Percentiles rank a stretch among this genome's conserved stretches.
Conservation (phyloP, 2,113 vertebrate genomes). For the Ifrita kowaldi region DNA sequence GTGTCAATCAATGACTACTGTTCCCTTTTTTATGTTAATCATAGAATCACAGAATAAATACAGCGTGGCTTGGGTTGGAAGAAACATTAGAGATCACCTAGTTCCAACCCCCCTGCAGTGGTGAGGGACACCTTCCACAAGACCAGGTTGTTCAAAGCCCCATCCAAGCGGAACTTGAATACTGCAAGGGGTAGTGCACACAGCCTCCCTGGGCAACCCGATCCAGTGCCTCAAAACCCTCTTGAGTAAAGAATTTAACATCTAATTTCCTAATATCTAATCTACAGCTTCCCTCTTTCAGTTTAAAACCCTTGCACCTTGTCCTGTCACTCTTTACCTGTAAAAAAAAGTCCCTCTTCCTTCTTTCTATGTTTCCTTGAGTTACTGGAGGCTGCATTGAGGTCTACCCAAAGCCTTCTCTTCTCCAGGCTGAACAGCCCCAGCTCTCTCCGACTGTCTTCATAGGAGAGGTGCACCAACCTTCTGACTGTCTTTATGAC, state of each 20-base stretch:
- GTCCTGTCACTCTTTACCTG: neutral
- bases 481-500: neutral
- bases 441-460: neutral
- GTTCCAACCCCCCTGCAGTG: neutral
- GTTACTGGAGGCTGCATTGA: neutral
- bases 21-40: neutral
- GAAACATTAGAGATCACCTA: neutral
- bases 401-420: neutral
- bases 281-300: neutral
- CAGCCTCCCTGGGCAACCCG: neutral
- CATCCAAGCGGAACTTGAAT: neutral
- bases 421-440: neutral
- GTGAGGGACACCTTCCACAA: neutral
- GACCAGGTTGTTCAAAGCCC: neutral
- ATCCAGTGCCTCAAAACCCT: neutral
- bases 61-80: neutral
- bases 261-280: neutral
- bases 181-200: no score
- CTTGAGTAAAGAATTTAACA: neutral
- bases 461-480: accelerated
- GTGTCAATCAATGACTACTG: neutral
- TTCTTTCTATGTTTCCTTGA: neutral
- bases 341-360: neutral
- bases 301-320: neutral
- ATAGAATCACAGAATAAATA: neutral